Conservation (phyloP, 2,113 vertebrate genomes). For the Anolis sagrei region DNA sequence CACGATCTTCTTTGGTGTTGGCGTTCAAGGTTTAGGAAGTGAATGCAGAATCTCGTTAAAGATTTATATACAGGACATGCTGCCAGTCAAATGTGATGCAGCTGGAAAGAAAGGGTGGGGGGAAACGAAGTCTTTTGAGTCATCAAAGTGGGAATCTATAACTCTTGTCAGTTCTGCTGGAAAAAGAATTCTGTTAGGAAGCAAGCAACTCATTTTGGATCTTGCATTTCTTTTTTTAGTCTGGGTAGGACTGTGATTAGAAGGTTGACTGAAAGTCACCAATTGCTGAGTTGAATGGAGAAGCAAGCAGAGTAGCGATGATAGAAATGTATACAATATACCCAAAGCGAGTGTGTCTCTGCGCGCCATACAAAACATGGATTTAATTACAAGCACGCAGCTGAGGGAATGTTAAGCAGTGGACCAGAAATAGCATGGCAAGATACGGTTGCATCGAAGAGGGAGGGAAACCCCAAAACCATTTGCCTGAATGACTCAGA, state of each 20-base stretch:
- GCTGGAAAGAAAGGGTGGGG: conserved; percentile 46
- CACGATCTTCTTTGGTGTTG: conserved; percentile 31
- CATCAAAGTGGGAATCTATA: conserved; percentile 52
- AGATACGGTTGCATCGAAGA: conserved; percentile 27
- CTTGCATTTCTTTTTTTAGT: neutral
- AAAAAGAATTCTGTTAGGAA: conserved; percentile 37
- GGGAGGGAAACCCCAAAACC: neutral
- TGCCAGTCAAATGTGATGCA: conserved; percentile 61
- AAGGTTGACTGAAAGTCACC: conserved; percentile 64
- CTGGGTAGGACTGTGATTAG: conserved; percentile 49
- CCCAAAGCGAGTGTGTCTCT: conserved; percentile 28
- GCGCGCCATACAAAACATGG: conserved; percentile 27
- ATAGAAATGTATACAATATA: conserved; percentile 47
- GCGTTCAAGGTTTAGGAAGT: conserved; percentile 56
- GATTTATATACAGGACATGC: conserved; percentile 55
- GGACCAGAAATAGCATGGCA: conserved; percentile 33
- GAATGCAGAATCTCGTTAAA: conserved; percentile 56
- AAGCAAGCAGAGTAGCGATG: conserved; percentile 44
- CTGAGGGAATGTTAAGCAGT: conserved; percentile 50
- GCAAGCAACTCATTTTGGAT: neutral
- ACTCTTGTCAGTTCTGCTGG: conserved; percentile 40
- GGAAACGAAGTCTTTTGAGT: conserved; percentile 47
- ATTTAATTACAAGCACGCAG: conserved; percentile 63
- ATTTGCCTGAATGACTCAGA: neutral
- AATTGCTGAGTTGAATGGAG: conserved; percentile 56